phyloP scores from a whole-genome alignment of 2,797 vertebrate genomes.

The Rhadinocentrus ornatus region DNA sequence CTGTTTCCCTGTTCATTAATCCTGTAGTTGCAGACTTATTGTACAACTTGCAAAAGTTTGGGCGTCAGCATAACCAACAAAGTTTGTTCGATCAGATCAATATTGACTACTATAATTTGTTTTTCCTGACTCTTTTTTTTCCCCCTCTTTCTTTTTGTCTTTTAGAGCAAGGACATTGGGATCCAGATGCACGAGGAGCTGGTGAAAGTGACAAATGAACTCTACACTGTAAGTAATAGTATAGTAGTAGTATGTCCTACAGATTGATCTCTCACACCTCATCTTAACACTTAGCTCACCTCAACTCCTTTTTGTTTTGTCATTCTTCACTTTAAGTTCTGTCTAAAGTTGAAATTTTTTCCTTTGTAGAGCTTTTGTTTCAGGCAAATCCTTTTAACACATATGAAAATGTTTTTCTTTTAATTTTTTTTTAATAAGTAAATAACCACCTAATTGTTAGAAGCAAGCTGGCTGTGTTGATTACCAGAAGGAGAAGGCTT shows the following conservation, averaged over 20 bases:
- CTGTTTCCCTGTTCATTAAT: background rate
- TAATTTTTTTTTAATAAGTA: background rate
- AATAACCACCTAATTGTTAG: background rate
- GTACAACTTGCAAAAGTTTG: conserved; percentile 18
- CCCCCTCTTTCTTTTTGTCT: conserved; percentile 53
- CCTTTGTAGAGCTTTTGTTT: background rate
- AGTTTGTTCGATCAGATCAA: conserved; percentile 27
- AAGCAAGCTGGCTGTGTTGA: background rate
- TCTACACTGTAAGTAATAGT: conserved; percentile 94
- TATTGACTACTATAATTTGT: conserved; percentile 29
- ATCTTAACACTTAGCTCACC: conserved; percentile 30
- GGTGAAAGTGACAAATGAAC: conserved; percentile 97
- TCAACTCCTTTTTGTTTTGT: conserved; percentile 3
- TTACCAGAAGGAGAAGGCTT: background rate
- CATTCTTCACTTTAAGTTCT: background rate
- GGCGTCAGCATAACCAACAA: background rate
- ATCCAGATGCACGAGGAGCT: conserved; percentile 99
- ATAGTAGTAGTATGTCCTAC: conserved; percentile 11
- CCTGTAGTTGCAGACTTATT: conserved; percentile 3
- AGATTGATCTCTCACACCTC: conserved; percentile 45
- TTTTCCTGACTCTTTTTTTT: conserved; percentile 18
- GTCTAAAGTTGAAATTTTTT: background rate
- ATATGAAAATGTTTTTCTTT: background rate
- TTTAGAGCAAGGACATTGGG: conserved; percentile 98
- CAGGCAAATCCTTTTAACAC: background rate